These are phyloP conservation scores for Dasyornis broadbenti DNA, from an alignment of 2,113 vertebrate species.

Conservation along the genomic window DNA sequence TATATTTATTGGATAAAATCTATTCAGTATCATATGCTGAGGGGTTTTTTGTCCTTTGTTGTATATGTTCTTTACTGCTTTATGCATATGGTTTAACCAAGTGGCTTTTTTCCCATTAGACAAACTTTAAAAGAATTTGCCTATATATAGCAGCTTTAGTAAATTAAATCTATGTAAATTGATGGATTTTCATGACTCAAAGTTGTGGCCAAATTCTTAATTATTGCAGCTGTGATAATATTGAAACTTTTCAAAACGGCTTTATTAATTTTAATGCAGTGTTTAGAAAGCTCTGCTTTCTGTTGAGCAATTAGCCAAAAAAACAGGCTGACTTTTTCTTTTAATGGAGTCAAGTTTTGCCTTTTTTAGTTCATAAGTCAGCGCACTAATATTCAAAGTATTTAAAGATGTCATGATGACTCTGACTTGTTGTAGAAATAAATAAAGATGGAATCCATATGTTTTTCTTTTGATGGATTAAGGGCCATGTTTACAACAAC, in stretches of 20 bases:
- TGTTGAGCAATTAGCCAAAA: neutral
- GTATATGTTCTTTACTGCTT: neutral
- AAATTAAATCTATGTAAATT: neutral
- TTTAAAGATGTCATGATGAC: conserved; percentile 61
- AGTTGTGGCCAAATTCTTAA: conserved; percentile 11
- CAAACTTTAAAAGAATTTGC: neutral
- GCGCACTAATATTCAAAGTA: conserved; percentile 32
- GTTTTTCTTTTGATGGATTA: conserved; percentile 58
- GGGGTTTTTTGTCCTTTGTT: neutral
- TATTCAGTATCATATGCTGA: neutral
- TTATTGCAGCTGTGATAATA: conserved; percentile 14
- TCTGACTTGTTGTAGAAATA: conserved; percentile 50
- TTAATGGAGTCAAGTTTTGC: neutral
- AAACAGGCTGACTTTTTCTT: neutral
- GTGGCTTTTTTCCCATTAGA: neutral
- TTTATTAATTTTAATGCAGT: conserved; percentile 32
- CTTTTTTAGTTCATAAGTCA: conserved; percentile 40
- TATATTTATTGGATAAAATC: neutral
- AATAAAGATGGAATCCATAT: conserved; percentile 59
- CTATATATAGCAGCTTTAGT: neutral
- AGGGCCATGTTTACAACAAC: conserved; percentile 59
- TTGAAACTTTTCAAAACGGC: neutral
- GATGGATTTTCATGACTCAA: neutral
- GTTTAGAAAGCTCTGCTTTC: conserved; percentile 12
- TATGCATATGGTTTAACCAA: neutral